Evolutionary conservation across 2,113 vertebrate genomes (phyloP), one percentile per base, ranked within the genome.

Genomic region (Neotragus pygmaeus): DNA sequence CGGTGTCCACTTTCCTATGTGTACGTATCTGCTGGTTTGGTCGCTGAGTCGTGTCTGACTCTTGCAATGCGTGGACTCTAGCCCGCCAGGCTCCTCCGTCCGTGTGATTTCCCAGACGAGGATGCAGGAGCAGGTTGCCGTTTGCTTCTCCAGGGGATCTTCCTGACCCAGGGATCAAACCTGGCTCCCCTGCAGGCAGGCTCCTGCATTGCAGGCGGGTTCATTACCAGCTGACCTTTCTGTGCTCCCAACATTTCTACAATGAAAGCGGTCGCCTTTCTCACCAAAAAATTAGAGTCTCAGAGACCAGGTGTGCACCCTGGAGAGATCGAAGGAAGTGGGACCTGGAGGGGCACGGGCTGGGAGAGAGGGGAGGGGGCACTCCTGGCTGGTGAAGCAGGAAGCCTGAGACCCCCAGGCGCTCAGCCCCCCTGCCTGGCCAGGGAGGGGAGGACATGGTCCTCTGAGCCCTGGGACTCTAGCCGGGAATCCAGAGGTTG

Each of bases 351-450:
- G 27, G 66, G 36, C 47, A 4, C 0, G 12, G 43, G 12, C 16
- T 43, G 2, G 21, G 36, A n/a, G 39, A 2, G 3, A 7, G 21
- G 53, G 7, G 0, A 0, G 13, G 13, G 14, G 17, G 3, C 1
- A 1, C 45, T 47, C 9, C 45, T 25, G 60, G 45, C 39, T 25
- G 17, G 25, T 53, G 57, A 55, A 25, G 75, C 19, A 1, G n/a
- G 51, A 39, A 43, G 70, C 49, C 75, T 23, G 60, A 13, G 53
- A 43, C 53, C 45, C n/a, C 39, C 55, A 11, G 80, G 47, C 25
- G 7, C 11, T 66, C 55, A n/a, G 33, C 39, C 39, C 39, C 58
- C 8, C 43, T 1, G 3, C 11, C n/a, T 7, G 53, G 43, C 81
- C 12, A 0, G 4, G 2, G 91, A 25, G 28, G 66, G 30, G 11